Evolutionary conservation across 2,797 vertebrate species (phyloP), one percentile per base, ranked within the genome.

Genomic region (Labroides dimidiatus): DNA sequence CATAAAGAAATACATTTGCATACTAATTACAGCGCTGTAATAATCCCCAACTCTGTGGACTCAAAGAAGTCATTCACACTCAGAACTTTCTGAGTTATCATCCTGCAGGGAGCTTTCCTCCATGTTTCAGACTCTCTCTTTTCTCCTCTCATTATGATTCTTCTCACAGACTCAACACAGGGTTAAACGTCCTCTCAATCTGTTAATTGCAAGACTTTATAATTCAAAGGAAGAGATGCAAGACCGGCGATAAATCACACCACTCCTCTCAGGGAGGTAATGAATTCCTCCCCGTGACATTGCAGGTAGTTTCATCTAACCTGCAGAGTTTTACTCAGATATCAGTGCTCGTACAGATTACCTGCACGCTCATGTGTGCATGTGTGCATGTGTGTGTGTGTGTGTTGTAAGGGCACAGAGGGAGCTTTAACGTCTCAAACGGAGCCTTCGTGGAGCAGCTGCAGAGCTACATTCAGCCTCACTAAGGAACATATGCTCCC

Each of bases 1-100:
- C 92, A 90, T 94, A 94, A 94, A 94, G 92, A 78, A 81, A 88
- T 84, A 81, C 86, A 94, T 94, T 94, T 93, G 91, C 93, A 95
- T 94, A 93, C 92, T 94, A 94, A 94, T 95, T 83, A 84, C 12
- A 51, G 73, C 69, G 68, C 92, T 89, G 90, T 90, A 91, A 92
- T 92, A 86, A 86, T 91, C 81, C 30, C 30, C 30, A 33, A 33
- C 30, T 33, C 30, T 33, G 30, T 86, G 84, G 78, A 88, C 79
- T 88, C 80, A 83, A 80, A 71, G 81, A 83, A 89, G 87, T 87
- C 73, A 80, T 90, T 78, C 68, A 60, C 74, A 71, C 30, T 33
- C 30, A 3, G 86, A 88, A 93, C 86, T 88, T 91, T 66, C 81
- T 86, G 84, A 92, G 66, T 84, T 88, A 90, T 90, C 61, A 75